Base-by-base conservation (phyloP, 2,797 vertebrate genomes). In the Peromyscus aztecus region DNA sequence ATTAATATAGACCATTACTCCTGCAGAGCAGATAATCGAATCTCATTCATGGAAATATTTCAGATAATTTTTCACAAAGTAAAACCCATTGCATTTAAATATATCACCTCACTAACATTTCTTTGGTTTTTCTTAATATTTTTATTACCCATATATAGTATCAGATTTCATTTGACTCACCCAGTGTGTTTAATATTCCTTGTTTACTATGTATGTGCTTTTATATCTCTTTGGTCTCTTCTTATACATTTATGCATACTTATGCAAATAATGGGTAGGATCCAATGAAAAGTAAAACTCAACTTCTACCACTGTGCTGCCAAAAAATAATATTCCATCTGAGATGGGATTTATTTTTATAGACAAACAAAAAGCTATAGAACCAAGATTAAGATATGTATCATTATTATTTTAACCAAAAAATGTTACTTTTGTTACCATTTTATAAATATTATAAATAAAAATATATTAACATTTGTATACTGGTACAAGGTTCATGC, bases 61-160 rank as follows among this genome's bases (percentile, higher is more conserved):
- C 97, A 98, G 83, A 81, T 94, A 97, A 95, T 96, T 93, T 96
- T 98, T 88, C 95, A 87, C 81, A 80, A 94, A 90, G 75, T 98
- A 96, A 96, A 96, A 91, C 89, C 49, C 13, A 29, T 89, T 94
- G 89, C 94, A 98, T 98, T 95, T 98, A 97, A 97, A 97, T 92
- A 96, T 95, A 92, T 97, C 63, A 86, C 71, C 29, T 82, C 76
- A 37, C 27, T 96, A 90, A 88, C 71, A 94, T 23, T 78, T 97
- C 83, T 96, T 87, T 2, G 69, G 85, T 97, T 93, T 97, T 96
- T 97, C 29, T 91, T 97, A 49, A 91, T 59, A 93, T 96, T 98
- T 89, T 95, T 89, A 94, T 96, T 98, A 37, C 93, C 90, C 96
- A 95, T 94, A 97, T 97, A 95, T 92, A 95, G 46, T 90, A 93